phyloP scores from a whole-genome alignment of 64 coral and sea anemone species.

The Montipora foliosa region DNA sequence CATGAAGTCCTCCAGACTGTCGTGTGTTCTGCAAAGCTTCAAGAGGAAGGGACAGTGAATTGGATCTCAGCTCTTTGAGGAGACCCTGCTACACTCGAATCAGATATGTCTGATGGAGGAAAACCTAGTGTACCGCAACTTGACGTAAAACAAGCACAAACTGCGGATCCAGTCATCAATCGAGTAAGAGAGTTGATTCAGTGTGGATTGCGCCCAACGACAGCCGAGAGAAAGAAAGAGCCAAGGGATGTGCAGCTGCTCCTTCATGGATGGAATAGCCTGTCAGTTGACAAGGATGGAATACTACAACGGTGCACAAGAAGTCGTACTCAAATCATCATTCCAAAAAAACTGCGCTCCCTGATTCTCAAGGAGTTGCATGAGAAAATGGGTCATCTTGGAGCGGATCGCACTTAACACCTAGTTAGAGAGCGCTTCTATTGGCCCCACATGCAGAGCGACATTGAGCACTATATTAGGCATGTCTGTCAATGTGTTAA shows the following conservation, averaged over 20 bases:
- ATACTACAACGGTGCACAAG: constrained; percentile 9
- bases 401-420: neutral
- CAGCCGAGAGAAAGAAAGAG: neutral
- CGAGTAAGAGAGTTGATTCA: constrained; percentile 20
- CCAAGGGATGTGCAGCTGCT: neutral
- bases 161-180: neutral
- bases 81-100: neutral
- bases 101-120: neutral
- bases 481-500: neutral
- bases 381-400: constrained; percentile 22
- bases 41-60: constrained; percentile 18
- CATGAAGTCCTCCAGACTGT: constrained; percentile 43
- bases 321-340: neutral
- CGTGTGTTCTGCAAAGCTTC: neutral
- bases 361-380: neutral
- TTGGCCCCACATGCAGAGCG: constrained; percentile 3
- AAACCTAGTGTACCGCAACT: neutral
- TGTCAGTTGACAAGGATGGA: constrained; percentile 15
- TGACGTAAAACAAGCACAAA: constrained; percentile 16
- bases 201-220: constrained; percentile 3
- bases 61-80: neutral
- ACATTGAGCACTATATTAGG: no score
- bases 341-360: neutral
- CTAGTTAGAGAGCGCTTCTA: constrained; percentile 21
- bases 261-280: constrained; percentile 49